Evolutionary conservation across 2,113 vertebrate species (phyloP), one percentile per base, ranked within the genome.

Genomic region (Labeo rohita): DNA sequence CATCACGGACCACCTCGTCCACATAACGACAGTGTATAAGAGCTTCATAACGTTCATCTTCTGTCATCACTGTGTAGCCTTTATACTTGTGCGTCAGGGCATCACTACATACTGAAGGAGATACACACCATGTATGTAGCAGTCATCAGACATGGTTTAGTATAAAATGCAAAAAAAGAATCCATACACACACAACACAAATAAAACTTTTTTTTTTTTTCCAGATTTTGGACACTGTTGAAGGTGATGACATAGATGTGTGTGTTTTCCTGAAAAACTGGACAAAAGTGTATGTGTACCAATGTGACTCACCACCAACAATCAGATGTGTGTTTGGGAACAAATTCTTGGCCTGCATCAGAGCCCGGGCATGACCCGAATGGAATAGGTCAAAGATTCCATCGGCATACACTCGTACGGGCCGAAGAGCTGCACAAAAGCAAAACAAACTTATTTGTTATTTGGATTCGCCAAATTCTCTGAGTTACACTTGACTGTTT

Each of bases 361-460:
- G 97, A 83, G 98, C 98, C 82, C 98, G 96, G 87, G 98, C 98
- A 2, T 99, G 98, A 85, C 98, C 98, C 0, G 98, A 96, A 90
- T 99, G 98, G 93, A 99, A 99, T 87, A 99, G 96, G 93, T 99
- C 98, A 92, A 99, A 99, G 94, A 99, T 99, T 86, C 98, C 98
- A 93, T 99, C 98, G 80, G 98, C 98, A 68, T 99, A 99, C 8
- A 99, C 97, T 93, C 98, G 95, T 90, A 98, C 98, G 2, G 98
- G 98, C 85, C 98, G 96, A 92, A 98, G 97, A 93, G 94, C 98
- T 99, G 92, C 68, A 86, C 86, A 90, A 79, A 89, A 88, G 84
- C 88, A 89, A 93, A 91, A 93, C 43, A 74, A 36, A 76, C 21
- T 52, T 28, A 73, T 16, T 18, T 72, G 11, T 9, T 43, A 21